Evolutionary conservation across 2,888 invertebrate genomes (phyloP), one percentile per base, ranked within the genome.

Genomic region (Pteria penguin): DNA sequence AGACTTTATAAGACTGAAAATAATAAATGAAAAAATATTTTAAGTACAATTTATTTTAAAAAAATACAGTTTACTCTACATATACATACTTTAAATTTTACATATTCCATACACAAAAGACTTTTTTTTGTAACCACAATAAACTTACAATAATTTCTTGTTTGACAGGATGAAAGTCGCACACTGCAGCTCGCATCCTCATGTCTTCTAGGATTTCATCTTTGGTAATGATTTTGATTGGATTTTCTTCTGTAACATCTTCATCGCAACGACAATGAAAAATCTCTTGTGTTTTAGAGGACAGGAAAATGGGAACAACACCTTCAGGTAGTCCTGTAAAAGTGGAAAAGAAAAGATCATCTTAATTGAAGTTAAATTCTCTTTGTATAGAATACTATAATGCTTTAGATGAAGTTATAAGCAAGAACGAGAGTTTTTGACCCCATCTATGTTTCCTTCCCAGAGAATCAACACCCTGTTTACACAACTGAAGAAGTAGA

Each of bases 161-260:
- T 78, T 91, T 92, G 55, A 91, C 71, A 11, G 89, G 88, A 79
- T 84, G 84, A 80, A 92, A 92, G 75, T 92, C 92, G 79, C 89
- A 90, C 36, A 92, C 87, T 70, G 90, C 92, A 26, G 91, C 92
- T 63, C 92, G 82, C 74, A 84, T 89, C 65, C 81, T 83, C 75
- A 92, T 75, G 73, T 92, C 92, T 27, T 89, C 87, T 45, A 92
- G 71, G 33, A 92, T 90, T 68, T 89, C 91, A 52, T 87, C 86
- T 71, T 91, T 92, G 8, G 85, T 84, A 66, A 92, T 84, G 60
- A 91, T 82, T 77, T 90, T 91, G 63, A 87, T 86, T 1, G 90
- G 91, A 57, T 87, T 87, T 1, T 90, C 90, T 70, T 84, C 84
- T 0, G 91, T 91, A 0, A 92, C 90, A 76, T 92, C 90, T 68